Base-by-base conservation (phyloP, 2,113 vertebrate species). In the Neomonachus schauinslandi region DNA sequence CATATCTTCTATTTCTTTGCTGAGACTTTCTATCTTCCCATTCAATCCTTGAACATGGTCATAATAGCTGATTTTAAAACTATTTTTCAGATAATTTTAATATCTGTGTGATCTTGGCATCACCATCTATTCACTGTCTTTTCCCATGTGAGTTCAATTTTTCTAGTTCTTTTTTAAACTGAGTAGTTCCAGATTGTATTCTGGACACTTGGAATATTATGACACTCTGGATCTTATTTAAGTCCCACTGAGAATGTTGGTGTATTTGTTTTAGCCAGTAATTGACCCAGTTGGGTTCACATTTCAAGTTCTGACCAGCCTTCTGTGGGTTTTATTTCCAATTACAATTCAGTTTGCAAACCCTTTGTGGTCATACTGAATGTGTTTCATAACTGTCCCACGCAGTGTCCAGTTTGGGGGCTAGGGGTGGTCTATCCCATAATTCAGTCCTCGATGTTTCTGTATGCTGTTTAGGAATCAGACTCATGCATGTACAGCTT, bases 111-210 rank as follows among this genome's bases (percentile, higher is more conserved):
- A 85, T 89, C 57, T 31, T 94, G 80, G 69, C n/a, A 81, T 16
- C 76, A 79, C 9, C 36, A 80, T 84, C 59, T 67, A 28, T 59
- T 57, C 94, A 61, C 63, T 80, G 5, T 59, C 59, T 93, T 91
- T 95, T 91, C 46, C 31, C 42, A 91, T 0, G 1, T 67, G 59
- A 97, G 9, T 90, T 91, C 49, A 92, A 59, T 53, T 92, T 96
- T 89, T 90, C 84, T 69, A n/a, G 18, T 67, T 94, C 63, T 85
- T 96, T 96, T 96, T 90, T 83, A 92, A 92, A 57, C 15, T 86
- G 31, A 90, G 1, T 92, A 79, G 83, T 92, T 69, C 33, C 74
- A 87, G 69, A 80, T 65, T 92, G 28, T 59, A 88, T 67, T 96
- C 46, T 69, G 19, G 89, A 80, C 15, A 84, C 83, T 90, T 53